Conservation (phyloP, 1,140 invertebrate genomes). For the Drosophila ambigua region DNA sequence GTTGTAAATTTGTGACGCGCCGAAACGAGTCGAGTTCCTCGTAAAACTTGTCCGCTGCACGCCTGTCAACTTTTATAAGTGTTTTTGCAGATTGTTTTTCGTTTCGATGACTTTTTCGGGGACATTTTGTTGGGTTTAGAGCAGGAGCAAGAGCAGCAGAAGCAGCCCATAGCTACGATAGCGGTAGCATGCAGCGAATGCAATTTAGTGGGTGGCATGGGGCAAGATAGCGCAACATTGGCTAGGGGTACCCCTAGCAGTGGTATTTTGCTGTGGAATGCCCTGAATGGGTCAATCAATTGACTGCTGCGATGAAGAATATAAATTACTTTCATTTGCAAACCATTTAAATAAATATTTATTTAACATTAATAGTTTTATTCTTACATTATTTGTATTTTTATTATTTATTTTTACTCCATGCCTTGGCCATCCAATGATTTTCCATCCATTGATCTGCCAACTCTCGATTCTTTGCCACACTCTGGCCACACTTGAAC, state of each 20-base stretch:
- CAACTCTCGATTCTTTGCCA: not conserved
- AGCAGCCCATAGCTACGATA: constrained; percentile 50
- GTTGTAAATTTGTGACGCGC: constrained; percentile 60
- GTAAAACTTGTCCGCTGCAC: constrained; percentile 76
- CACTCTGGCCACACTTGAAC: constrained; percentile 1
- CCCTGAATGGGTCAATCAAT: not conserved
- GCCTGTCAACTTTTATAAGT: constrained; percentile 80
- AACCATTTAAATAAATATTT: too few species aligned
- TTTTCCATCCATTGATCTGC: not conserved
- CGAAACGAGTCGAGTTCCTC: constrained; percentile 50
- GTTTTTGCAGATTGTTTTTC: constrained; percentile 76
- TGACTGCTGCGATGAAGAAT: too few species aligned
- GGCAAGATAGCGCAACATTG: constrained; percentile 9
- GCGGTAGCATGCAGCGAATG: constrained; percentile 55
- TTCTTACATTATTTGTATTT: too few species aligned
- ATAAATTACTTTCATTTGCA: not conserved
- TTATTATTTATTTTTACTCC: too few species aligned
- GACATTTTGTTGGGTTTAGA: constrained; percentile 27
- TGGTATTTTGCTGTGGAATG: not conserved
- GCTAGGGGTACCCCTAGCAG: not conserved
- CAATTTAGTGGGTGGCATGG: constrained; percentile 58
- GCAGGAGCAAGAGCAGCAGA: not conserved
- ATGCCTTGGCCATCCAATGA: too few species aligned
- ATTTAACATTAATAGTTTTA: too few species aligned
- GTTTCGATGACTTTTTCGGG: constrained; percentile 35